A percentile compares a stretch with the other conserved stretches of the same genome.
phyloP scores from a whole-genome alignment of 2,113 vertebrate genomes.

The Benitochromis conjunctus region DNA sequence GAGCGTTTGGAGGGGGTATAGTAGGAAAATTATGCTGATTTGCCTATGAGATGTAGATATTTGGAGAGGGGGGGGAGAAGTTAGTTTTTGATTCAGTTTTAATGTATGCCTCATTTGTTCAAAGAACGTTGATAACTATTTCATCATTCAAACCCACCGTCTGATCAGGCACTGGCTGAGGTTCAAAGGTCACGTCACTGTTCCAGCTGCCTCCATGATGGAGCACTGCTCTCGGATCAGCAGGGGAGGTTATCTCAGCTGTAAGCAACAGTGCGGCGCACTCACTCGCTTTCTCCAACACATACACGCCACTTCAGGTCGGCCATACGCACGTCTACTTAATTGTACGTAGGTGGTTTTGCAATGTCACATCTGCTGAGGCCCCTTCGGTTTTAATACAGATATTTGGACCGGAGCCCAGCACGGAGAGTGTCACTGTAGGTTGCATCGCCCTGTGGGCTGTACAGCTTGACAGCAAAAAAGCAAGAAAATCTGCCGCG shows the following conservation, averaged over 20 bases:
- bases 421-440: conserved; percentile 35
- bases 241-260: conserved; percentile 72
- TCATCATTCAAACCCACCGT: conserved; percentile 43
- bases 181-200: conserved; percentile 62
- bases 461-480: conserved; percentile 26
- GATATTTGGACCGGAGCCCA: conserved; percentile 32
- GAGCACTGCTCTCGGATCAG: conserved; percentile 53
- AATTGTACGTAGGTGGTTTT: conserved; percentile 39
- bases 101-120: not conserved
- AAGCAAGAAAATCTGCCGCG: conserved; percentile 11
- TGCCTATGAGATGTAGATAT: not conserved
- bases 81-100: not conserved
- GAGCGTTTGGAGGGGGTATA: not conserved
- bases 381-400: conserved; percentile 48
- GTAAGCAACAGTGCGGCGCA: conserved; percentile 30
- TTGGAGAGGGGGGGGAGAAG: accelerated
- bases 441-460: conserved; percentile 36
- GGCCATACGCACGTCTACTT: conserved; percentile 2
- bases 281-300: not conserved
- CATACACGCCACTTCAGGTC: conserved; percentile 2
- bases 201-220: conserved; percentile 63
- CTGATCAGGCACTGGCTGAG: conserved; percentile 53
- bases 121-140: conserved; percentile 57
- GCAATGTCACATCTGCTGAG: conserved; percentile 63
- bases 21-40: not conserved